phyloP scores from a whole-genome alignment of 1,140 invertebrate species.

The Phortica variegata region DNA sequence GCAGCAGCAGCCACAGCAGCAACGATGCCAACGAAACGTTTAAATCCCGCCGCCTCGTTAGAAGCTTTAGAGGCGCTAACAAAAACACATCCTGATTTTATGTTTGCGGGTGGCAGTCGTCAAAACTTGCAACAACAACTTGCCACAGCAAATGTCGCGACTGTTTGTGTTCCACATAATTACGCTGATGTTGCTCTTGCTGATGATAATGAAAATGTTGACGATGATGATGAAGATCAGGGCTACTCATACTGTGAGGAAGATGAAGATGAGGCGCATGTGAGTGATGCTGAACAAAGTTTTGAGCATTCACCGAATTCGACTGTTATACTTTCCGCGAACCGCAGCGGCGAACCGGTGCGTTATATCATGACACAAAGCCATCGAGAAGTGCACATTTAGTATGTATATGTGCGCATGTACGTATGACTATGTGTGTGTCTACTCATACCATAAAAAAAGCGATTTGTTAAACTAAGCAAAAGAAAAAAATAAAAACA shows the following conservation, averaged over 20 bases:
- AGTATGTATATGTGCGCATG: too few species aligned
- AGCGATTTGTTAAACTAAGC: too few species aligned
- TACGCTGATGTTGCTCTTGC: too few species aligned
- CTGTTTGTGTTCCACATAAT: too few species aligned
- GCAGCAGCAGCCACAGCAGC: constrained; percentile 9
- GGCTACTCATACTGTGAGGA: constrained; percentile 50
- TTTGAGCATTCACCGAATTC: constrained; percentile 23
- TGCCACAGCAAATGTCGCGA: constrained; percentile 7
- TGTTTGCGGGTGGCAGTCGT: constrained; percentile 22
- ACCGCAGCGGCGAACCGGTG: constrained; percentile 26
- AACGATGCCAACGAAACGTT: constrained; percentile 8
- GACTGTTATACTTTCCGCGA: constrained; percentile 27
- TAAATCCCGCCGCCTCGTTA: constrained; percentile 45
- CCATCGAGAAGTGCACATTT: constrained; percentile 44
- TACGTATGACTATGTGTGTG: too few species aligned
- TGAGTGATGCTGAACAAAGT: background rate
- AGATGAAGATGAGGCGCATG: constrained; percentile 7
- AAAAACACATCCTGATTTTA: constrained; percentile 41
- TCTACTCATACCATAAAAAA: too few species aligned
- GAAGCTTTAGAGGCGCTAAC: constrained; percentile 45
- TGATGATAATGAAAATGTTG: background rate
- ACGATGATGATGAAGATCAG: constrained; percentile 44
- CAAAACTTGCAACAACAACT: constrained; percentile 8
- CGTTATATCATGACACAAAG: constrained; percentile 39
- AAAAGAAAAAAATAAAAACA: constrained; percentile 1